Evolutionary conservation across 2,113 vertebrate genomes (phyloP).

Genomic region (Burhinus oedicnemus): DNA sequence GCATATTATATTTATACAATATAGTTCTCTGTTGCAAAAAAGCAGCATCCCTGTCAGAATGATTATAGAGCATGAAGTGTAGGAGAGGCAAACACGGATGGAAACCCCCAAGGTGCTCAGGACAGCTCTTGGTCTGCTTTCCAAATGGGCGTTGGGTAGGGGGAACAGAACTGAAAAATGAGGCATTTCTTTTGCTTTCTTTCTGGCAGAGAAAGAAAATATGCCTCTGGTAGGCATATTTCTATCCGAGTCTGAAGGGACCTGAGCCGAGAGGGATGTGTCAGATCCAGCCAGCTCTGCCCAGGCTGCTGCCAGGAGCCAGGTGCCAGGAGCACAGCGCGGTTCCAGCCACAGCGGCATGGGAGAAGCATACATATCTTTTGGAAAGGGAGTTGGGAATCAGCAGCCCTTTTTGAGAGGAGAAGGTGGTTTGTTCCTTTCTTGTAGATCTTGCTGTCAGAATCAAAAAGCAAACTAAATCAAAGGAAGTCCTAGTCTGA

Average conservation of each 20-base stretch:
- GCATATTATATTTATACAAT: not conserved
- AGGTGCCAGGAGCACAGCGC: fast-evolving
- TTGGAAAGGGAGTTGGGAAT: not conserved
- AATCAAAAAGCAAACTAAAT: not conserved
- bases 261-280: not conserved
- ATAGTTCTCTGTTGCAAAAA: not conserved
- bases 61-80: not conserved
- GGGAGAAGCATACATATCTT: not conserved
- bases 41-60: not conserved
- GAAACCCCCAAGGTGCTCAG: not conserved
- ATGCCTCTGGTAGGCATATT: not conserved
- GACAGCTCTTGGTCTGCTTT: not conserved
- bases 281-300: not conserved
- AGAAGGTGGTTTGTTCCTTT: not conserved
- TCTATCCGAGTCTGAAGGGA: not conserved
- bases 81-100: not conserved
- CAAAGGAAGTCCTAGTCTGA: not conserved
- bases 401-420: not conserved
- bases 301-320: not conserved
- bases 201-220: not conserved
- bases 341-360: fast-evolving
- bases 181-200: not conserved
- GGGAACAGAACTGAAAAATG: not conserved
- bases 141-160: not conserved
- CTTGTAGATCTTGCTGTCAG: not conserved